Percentiles rank a stretch among this genome's conserved stretches.
These are phyloP conservation scores for Raja brachyura DNA, from an alignment of 2,113 vertebrate genomes.

Conservation along the genomic window DNA sequence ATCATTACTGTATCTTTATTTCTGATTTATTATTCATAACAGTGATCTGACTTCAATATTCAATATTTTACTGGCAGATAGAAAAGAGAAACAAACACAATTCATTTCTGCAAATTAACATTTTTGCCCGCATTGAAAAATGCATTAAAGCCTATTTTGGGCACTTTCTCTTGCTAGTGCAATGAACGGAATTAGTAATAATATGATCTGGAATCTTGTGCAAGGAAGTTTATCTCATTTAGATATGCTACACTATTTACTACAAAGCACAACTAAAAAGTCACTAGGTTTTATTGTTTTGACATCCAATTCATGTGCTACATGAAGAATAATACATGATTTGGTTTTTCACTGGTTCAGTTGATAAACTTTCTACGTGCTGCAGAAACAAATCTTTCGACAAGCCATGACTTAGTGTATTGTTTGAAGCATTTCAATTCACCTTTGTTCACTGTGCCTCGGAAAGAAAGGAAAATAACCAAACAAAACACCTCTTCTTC, in stretches of 20 bases:
- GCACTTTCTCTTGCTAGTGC: too few relatives aligned
- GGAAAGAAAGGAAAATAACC: not conserved
- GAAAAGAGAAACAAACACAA: not conserved
- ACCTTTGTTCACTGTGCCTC: not conserved
- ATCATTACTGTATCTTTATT: not conserved
- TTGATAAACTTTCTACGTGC: not conserved
- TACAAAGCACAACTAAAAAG: not conserved
- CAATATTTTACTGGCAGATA: not conserved
- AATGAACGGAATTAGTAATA: too few relatives aligned
- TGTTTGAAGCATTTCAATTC: not conserved
- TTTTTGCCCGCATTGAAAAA: not conserved
- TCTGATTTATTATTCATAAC: not conserved
- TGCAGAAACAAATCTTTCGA: not conserved
- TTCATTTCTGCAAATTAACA: not conserved
- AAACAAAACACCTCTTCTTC: not conserved
- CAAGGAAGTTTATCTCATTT: not conserved
- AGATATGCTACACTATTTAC: not conserved
- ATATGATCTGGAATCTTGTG: not conserved
- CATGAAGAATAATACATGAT: not conserved
- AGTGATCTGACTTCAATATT: not conserved
- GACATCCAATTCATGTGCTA: not conserved
- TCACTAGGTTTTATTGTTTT: not conserved
- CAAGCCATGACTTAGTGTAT: not conserved
- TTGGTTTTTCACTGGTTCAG: not conserved
- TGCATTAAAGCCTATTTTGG: too few relatives aligned